Conservation (phyloP, 2,113 vertebrate genomes). For the Albula goreensis region DNA sequence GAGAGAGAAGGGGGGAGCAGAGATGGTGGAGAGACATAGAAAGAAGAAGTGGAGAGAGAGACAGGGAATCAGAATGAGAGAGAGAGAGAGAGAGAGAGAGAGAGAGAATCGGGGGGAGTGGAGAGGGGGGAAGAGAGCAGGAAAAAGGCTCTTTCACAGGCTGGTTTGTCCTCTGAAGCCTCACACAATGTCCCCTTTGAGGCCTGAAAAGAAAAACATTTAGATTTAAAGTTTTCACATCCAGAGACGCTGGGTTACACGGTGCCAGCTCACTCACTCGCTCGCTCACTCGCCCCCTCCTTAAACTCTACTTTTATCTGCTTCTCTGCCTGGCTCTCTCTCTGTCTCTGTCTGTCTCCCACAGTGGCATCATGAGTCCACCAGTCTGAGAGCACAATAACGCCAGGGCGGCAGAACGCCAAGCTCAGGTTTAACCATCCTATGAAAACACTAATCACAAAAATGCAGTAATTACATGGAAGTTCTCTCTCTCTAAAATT, state of each 20-base stretch:
- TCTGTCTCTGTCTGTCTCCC: not conserved
- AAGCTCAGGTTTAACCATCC: not conserved
- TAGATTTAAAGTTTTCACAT: constrained; percentile 77
- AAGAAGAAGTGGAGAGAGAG: not conserved
- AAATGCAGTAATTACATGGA: not conserved
- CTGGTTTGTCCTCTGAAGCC: constrained; percentile 77
- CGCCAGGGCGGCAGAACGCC: not conserved
- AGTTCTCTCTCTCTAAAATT: too few relatives aligned
- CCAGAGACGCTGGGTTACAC: constrained; percentile 67
- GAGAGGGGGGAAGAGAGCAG: constrained; percentile 56
- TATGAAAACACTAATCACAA: not conserved
- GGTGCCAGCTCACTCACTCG: constrained; percentile 49
- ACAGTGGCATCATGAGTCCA: not conserved
- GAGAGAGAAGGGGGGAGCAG: not conserved
- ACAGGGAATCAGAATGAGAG: not conserved
- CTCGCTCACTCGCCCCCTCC: constrained; percentile 49
- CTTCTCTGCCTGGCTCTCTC: not conserved
- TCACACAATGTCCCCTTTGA: constrained; percentile 79
- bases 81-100: not conserved
- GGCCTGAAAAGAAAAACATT: constrained; percentile 78
- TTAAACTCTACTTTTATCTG: constrained; percentile 41
- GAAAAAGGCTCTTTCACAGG: constrained; percentile 77
- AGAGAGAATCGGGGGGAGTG: not conserved
- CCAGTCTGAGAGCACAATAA: not conserved
- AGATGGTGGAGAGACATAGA: not conserved